Evolutionary conservation across 2,797 vertebrate species (phyloP), one percentile per base, ranked within the genome.

Genomic region (Picus viridis): DNA sequence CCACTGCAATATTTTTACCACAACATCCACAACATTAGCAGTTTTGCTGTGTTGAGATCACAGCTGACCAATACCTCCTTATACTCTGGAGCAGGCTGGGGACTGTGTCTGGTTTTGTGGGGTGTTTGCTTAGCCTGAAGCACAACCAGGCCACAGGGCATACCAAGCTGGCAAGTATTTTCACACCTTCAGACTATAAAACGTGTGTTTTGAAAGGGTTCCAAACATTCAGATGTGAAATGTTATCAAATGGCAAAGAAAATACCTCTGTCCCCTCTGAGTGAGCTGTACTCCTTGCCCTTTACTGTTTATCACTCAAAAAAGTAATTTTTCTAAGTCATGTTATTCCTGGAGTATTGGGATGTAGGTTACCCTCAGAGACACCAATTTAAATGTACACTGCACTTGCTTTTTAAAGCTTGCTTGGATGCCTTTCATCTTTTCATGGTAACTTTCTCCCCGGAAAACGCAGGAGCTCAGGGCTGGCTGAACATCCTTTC

Each of bases 21-120:
- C 0, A 0, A 43, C 26, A 78, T 43, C 43, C 47, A 53, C 0
- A 3, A 6, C 2, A 2, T 32, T 7, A 36, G 20, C 15, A 71
- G 45, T 1, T 2, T 22, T 80, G 61, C 10, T 68, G 49, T 16
- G 32, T 6, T 74, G 71, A 58, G 57, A 32, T n/a, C 58, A 20
- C 0, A 3, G 54, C 32, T 59, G 68, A 75, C 7, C 1, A 2
- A 3, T 51, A 43, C 8, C 39, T 68, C 7, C 8, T 8, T 6
- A 8, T 22, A 59, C 23, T 64, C 72, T 62, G 18, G 34, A 70
- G 45, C 14, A 24, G 6, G 6, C 12, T 54, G 10, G n/a, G 32
- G 24, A 23, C 36, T 16, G 43, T 29, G 4, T 24, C 43, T 41
- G 36, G 4, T 54, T 89, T 70, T 68, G 8, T 13, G 41, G 26